phyloP scores from a whole-genome alignment of 2,797 vertebrate species.

The Acrocephalus scirpaceus region DNA sequence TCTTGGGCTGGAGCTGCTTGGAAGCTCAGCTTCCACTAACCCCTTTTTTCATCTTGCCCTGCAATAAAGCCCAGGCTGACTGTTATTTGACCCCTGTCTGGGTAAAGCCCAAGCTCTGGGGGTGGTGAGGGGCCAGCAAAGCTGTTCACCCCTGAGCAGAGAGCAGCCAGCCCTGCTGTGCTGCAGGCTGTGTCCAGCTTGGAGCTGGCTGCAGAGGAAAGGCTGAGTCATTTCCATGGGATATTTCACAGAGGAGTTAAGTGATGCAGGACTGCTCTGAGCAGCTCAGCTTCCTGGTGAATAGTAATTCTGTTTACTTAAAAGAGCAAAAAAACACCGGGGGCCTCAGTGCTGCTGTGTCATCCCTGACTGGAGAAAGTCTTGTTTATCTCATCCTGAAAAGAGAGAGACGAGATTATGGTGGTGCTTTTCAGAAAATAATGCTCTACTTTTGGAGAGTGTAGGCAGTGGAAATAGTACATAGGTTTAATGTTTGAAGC shows the following conservation, averaged over 20 bases:
- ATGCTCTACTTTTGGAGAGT: neutral
- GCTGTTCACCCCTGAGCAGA: neutral
- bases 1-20: neutral
- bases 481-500: neutral
- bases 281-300: constrained; percentile 55
- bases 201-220: constrained; percentile 27
- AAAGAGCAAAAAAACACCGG: constrained; percentile 16
- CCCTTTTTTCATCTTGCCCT: neutral
- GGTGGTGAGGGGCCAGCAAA: neutral
- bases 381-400: constrained; percentile 31
- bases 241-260: neutral
- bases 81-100: neutral
- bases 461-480: neutral
- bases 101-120: neutral
- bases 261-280: constrained; percentile 40
- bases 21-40: neutral
- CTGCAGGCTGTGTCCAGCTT: neutral
- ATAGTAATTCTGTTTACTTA: constrained; percentile 62
- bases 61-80: neutral
- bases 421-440: neutral
- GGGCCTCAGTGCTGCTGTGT: constrained; percentile 64
- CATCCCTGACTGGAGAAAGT: constrained; percentile 25
- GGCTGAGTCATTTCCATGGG: constrained; percentile 62
- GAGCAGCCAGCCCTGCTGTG: neutral
- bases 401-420: neutral